Evolutionary conservation across 2,113 vertebrate species (phyloP).

Genomic region (Oreochromis niloticus): DNA sequence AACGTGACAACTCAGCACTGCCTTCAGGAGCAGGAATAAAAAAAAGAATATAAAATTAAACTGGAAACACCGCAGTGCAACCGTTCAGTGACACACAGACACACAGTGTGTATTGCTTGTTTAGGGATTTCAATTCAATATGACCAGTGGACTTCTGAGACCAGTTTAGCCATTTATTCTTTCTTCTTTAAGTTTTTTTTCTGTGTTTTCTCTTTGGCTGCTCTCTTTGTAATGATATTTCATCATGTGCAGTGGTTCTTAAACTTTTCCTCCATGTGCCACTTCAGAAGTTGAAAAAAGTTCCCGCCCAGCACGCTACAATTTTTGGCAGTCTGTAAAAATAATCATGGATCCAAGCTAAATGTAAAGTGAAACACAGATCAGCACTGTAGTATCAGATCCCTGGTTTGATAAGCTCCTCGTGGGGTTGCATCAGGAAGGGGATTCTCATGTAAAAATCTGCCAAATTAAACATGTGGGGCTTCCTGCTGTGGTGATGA

Average conservation of each 20-base stretch:
- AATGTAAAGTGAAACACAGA: neutral
- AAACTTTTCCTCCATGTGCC: neutral
- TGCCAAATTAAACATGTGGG: neutral
- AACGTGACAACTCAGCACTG: neutral
- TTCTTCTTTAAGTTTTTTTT: neutral
- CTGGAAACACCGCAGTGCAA: neutral
- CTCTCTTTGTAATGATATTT: neutral
- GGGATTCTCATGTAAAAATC: neutral
- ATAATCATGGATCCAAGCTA: neutral
- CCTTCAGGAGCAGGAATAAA: neutral
- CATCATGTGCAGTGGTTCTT: neutral
- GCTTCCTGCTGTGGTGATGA: neutral
- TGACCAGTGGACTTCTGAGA: neutral
- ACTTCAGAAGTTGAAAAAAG: neutral
- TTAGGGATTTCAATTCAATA: slow-evolving; percentile 20
- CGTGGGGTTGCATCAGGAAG: neutral
- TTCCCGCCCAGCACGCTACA: too few relatives aligned
- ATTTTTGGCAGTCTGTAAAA: neutral
- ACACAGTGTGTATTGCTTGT: neutral
- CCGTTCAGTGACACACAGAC: neutral
- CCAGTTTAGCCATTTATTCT: neutral
- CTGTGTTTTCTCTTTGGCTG: neutral
- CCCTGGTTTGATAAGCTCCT: neutral
- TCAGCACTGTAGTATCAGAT: neutral
- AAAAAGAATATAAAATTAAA: neutral